Evolutionary conservation across 2,888 invertebrate genomes (phyloP), one percentile per base, ranked within the genome.

Genomic region (Lithosia quadra): DNA sequence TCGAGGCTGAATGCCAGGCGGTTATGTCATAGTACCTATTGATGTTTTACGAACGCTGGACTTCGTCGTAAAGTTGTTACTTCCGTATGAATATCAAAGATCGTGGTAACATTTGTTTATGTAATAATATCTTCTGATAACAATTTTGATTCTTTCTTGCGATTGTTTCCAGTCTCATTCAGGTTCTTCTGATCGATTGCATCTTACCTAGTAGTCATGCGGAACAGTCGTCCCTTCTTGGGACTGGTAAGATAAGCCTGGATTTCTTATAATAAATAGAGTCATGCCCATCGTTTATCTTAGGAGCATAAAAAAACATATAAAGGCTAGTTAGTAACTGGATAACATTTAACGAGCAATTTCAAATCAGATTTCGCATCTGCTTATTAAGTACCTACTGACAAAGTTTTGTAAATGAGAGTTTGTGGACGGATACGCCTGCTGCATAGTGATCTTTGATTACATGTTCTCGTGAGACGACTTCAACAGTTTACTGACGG

Each of bases 11-110:
- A 62, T 56, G 61, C 60, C 67, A 62, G 24, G 22, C 18, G 33
- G 39, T 67, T 67, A 61, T 67, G 56, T 67, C 67, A 67, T 56
- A 62, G 15, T 61, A n/a, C n/a, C n/a, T n/a, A n/a, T 39, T 67
- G 15, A 43, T 57, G 21, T 57, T 43, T 56, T 36, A 60, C n/a
- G 34, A 22, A 13, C 24, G n/a, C 22, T 43, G 4, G 24, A 24
- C 18, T 5, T 33, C 21, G 8, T 55, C 34, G 34, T 63, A 55
- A 62, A 53, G 33, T 34, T 22, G 33, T 22, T 55, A 53, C 34
- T 55, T 63, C 55, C 63, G 53, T 53, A 22, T 15, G 18, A 60
- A 60, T 60, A 22, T 36, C 15, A 36, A 36, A 59, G 58, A 36
- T 60, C 36, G 21, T 13, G n/a, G 5, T 34, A 58, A 21, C 13